Evolutionary conservation across 2,888 invertebrate species (phyloP).

Genomic region (Acronicta leporina): DNA sequence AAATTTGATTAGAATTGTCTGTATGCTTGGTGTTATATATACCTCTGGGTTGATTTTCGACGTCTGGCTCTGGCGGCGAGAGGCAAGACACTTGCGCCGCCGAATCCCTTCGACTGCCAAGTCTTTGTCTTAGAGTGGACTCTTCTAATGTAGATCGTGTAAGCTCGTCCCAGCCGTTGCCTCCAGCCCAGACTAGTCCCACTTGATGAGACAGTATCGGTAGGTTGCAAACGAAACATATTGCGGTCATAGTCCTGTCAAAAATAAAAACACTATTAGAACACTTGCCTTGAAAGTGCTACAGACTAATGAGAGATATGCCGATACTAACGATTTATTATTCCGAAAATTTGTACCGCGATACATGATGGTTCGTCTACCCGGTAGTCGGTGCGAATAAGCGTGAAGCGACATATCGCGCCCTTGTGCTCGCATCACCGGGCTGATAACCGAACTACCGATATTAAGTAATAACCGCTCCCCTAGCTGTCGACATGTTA

Average conservation of each 20-base stretch:
- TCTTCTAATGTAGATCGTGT: slow-evolving; percentile 95
- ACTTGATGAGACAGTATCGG: slow-evolving; percentile 98
- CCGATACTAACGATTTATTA: slow-evolving; percentile 82
- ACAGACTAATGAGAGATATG: slow-evolving; percentile 2
- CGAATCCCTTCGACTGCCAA: slow-evolving; percentile 96
- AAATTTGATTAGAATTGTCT: too few relatives aligned
- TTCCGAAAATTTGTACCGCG: slow-evolving; percentile 77
- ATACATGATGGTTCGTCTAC: slow-evolving; percentile 71
- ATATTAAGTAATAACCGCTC: slow-evolving; percentile 86
- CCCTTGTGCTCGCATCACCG: slow-evolving; percentile 81
- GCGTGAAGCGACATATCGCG: slow-evolving; percentile 77
- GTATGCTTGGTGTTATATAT: slow-evolving; percentile 14
- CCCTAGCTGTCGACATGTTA: slow-evolving; percentile 77
- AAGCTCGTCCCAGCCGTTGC: slow-evolving; percentile 98
- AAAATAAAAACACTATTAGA: slow-evolving; percentile 65
- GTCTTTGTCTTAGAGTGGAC: slow-evolving; percentile 94
- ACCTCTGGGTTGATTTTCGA: slow-evolving; percentile 88
- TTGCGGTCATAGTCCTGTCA: slow-evolving; percentile 96
- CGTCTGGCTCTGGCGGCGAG: slow-evolving; percentile 95
- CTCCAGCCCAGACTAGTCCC: slow-evolving; percentile 97
- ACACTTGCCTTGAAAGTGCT: slow-evolving; percentile 4
- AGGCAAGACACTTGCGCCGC: slow-evolving; percentile 96
- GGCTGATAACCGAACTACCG: slow-evolving; percentile 81
- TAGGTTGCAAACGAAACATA: slow-evolving; percentile 98
- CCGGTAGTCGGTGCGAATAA: slow-evolving; percentile 68